Evolutionary conservation across 1,140 invertebrate species (phyloP).

Genomic region (Euschistus heros): DNA sequence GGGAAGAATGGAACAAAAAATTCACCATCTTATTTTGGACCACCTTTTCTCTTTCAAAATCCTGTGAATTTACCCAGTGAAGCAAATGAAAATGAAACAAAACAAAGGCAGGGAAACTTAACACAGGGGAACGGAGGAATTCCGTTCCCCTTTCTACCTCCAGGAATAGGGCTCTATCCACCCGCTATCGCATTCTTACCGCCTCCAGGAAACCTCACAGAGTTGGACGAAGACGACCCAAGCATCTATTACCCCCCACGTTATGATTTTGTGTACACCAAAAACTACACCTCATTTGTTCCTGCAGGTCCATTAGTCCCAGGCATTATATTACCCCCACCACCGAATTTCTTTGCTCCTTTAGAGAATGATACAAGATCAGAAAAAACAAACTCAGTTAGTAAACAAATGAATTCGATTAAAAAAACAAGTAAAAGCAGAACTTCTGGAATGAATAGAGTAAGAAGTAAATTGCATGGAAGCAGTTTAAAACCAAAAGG

Average conservation of each 20-base stretch:
- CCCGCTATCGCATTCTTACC: slow-evolving; percentile 58
- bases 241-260: slow-evolving; percentile 81
- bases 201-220: slow-evolving; percentile 55
- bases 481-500: background rate
- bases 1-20: slow-evolving; percentile 33
- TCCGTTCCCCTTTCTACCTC: slow-evolving; percentile 41
- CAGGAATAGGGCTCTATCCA: slow-evolving; percentile 38
- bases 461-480: slow-evolving; percentile 10
- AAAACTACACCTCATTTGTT: slow-evolving; percentile 56
- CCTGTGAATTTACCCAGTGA: slow-evolving; percentile 35
- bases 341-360: slow-evolving; percentile 69
- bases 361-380: slow-evolving; percentile 37
- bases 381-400: background rate
- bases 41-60: slow-evolving; percentile 23
- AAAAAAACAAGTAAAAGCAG: slow-evolving; percentile 36
- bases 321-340: slow-evolving; percentile 75
- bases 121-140: slow-evolving; percentile 38
- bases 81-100: background rate
- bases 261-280: slow-evolving; percentile 73
- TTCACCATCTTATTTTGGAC: slow-evolving; percentile 38
- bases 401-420: slow-evolving; percentile 26
- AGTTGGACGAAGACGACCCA: slow-evolving; percentile 77
- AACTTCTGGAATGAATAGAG: slow-evolving; percentile 28
- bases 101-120: slow-evolving; percentile 43
- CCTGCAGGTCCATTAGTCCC: slow-evolving; percentile 75